Conservation (phyloP, 2,888 invertebrate species). For the Clostera curtula region DNA sequence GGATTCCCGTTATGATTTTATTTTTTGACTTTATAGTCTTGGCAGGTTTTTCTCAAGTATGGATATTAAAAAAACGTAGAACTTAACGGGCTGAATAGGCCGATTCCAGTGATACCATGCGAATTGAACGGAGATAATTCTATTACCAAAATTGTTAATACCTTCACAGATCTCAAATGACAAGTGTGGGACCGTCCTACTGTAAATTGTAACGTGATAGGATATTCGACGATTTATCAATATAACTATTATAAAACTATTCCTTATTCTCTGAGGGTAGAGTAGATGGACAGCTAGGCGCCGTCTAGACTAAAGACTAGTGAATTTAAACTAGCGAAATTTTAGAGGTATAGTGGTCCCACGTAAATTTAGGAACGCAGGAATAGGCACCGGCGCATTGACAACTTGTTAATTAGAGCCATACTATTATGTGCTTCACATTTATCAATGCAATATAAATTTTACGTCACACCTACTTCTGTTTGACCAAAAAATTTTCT, state of each 20-base stretch:
- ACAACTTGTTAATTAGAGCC: constrained; percentile 35
- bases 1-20: no score
- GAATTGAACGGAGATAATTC: constrained; percentile 44
- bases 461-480: neutral
- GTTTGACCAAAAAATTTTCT: no score
- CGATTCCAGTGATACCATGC: constrained; percentile 50
- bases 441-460: neutral
- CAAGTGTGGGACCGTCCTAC: constrained; percentile 72
- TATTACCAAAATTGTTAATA: constrained; percentile 47
- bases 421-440: neutral
- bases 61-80: no score
- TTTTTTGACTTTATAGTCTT: no score
- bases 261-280: constrained; percentile 33
- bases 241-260: constrained; percentile 20
- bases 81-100: constrained; percentile 30
- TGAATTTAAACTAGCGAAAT: constrained; percentile 56
- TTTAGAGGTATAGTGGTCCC: constrained; percentile 57
- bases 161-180: constrained; percentile 62
- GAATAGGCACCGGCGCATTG: constrained; percentile 47
- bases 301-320: constrained; percentile 62
- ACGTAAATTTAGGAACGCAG: constrained; percentile 43
- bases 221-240: constrained; percentile 48
- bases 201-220: constrained; percentile 62
- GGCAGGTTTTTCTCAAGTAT: no score
- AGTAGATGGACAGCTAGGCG: constrained; percentile 42